A percentile compares a stretch with the other conserved stretches of the same genome.
Conservation (phyloP, 2,888 invertebrate genomes). For the Cacoxenus indagator region DNA sequence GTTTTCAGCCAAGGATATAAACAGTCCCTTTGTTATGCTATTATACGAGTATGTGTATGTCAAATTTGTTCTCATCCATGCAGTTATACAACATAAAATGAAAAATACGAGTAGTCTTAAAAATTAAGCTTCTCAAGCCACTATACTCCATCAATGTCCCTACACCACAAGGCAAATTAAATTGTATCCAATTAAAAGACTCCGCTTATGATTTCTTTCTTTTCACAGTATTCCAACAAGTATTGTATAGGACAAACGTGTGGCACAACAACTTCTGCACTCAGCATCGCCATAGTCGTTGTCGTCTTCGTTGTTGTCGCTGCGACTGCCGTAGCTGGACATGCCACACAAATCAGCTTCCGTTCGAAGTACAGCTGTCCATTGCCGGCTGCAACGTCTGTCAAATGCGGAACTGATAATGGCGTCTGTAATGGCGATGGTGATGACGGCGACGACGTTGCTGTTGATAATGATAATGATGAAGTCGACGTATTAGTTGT, state of each 20-base stretch:
- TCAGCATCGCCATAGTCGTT: background rate
- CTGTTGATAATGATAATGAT: constrained; percentile 37
- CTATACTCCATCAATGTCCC: too few relatives aligned
- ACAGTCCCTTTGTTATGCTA: too few relatives aligned
- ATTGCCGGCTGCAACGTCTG: background rate
- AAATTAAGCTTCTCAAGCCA: too few relatives aligned
- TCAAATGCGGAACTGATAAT: constrained; percentile 49
- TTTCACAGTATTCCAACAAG: background rate
- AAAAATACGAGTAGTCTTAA: too few relatives aligned
- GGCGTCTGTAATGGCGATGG: constrained; percentile 56
- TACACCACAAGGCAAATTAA: too few relatives aligned
- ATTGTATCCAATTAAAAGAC: too few relatives aligned
- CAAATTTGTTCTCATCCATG: too few relatives aligned
- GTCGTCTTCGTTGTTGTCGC: background rate
- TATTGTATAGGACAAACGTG: background rate
- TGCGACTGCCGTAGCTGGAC: background rate
- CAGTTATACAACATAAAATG: too few relatives aligned
- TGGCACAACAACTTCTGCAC: background rate
- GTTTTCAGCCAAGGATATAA: too few relatives aligned
- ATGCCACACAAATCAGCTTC: background rate
- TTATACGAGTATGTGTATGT: too few relatives aligned
- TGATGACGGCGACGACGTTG: constrained; percentile 41
- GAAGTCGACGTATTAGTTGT: constrained; percentile 46
- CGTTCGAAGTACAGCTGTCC: background rate
- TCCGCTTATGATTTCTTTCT: too few relatives aligned